Evolutionary conservation across 2,113 vertebrate species (phyloP).

Genomic region (Megaptera novaeangliae): DNA sequence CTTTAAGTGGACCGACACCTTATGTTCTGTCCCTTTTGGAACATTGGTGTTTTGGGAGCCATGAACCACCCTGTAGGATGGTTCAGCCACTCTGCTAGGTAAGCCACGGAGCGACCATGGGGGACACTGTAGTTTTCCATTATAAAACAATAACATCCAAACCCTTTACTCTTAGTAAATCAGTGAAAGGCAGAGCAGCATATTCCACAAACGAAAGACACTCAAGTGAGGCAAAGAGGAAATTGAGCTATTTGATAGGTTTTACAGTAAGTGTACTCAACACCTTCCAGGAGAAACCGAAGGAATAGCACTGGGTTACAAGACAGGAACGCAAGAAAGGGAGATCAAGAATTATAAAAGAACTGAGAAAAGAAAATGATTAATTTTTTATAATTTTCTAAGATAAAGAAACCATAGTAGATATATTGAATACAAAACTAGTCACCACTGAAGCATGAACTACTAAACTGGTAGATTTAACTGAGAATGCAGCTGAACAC

Average conservation of each 20-base stretch:
- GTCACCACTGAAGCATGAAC: neutral
- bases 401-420: neutral
- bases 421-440: neutral
- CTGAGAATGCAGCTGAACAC: neutral
- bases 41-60: fast-evolving
- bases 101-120: neutral
- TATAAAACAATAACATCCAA: neutral
- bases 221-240: neutral
- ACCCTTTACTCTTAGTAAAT: neutral
- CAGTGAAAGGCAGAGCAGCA: neutral
- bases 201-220: neutral
- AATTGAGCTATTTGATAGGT: neutral
- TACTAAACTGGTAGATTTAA: neutral
- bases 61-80: fast-evolving
- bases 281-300: neutral
- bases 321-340: too few relatives aligned
- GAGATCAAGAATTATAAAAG: neutral
- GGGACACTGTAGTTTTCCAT: fast-evolving
- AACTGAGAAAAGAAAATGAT: neutral
- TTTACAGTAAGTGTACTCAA: neutral
- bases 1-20: neutral
- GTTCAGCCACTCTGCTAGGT: fast-evolving
- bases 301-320: neutral
- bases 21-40: neutral
- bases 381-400: neutral